Evolutionary conservation across 2,888 invertebrate species (phyloP), one percentile per base, ranked within the genome.

Genomic region (Alloplasta piceator): DNA sequence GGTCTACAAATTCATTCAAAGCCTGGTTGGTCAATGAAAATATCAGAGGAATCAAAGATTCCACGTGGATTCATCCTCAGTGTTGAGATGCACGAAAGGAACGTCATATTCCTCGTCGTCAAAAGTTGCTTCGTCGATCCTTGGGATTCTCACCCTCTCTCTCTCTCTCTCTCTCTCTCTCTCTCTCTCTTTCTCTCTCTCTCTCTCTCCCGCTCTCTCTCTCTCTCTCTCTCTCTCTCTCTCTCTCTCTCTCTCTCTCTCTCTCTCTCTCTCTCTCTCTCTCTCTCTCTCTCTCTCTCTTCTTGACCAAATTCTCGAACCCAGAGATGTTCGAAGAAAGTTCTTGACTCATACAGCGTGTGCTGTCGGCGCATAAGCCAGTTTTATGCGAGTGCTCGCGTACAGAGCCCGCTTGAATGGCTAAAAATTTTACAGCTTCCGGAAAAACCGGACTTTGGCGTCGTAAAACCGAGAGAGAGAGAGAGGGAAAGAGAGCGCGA

Each of bases 361-460:
- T 26, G 3, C 26, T 26, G 26, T 26, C 52, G 50, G 55, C 52
- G 41, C 14, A 26, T 63, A 39, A 63, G 67, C 58, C 75, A 63
- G 86, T 86, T 87, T 86, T 86, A 88, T 82, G 85, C 26, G 26
- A 26, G 26, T 26, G 26, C 26, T 3, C 26, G 26, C 26, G 26
- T 26, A 26, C 26, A 77, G 60, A 68, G 56, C 82, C 80, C 83
- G 86, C 81, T 85, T 84, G 87, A 86, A 86, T 85, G 88, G 85
- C 85, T 83, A 81, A 26, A 85, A 88, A 88, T 88, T 89, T 89
- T 87, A 89, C 87, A 84, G 85, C 89, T 86, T 88, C 87, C 87
- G 87, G 88, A 88, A 87, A 26, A 87, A 85, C 84, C 85, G 79
- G 78, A 76, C 63, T 50, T 68, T n/a, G 81, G 76, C 83, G 85